phyloP scores from a whole-genome alignment of 92 coral and sea anemone genomes.

The Pocillopora grandis region DNA sequence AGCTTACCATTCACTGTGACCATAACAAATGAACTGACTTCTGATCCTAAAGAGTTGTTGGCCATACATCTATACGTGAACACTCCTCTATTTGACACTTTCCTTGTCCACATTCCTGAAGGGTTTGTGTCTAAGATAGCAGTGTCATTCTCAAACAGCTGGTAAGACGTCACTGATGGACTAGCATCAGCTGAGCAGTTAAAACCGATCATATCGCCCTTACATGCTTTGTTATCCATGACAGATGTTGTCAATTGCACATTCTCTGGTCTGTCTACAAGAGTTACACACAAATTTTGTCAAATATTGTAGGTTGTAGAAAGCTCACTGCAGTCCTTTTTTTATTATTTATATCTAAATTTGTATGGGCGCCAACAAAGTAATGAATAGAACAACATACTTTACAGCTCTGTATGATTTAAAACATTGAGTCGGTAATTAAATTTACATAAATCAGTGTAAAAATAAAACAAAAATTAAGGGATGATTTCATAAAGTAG shows the following conservation, averaged over 20 bases:
- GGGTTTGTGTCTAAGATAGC: not conserved
- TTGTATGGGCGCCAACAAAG: too few relatives aligned
- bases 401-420: too few relatives aligned
- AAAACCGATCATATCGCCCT: slow-evolving; percentile 14
- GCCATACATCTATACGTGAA: slow-evolving; percentile 37
- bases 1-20: slow-evolving; percentile 1
- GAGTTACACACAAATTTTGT: not conserved
- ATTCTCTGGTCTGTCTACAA: slow-evolving; percentile 22
- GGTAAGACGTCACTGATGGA: slow-evolving; percentile 40
- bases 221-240: slow-evolving; percentile 7
- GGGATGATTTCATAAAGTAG: too few relatives aligned
- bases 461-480: too few relatives aligned
- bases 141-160: slow-evolving; percentile 38
- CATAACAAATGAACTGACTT: slow-evolving; percentile 11
- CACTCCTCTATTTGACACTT: slow-evolving; percentile 6
- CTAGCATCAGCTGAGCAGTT: slow-evolving; percentile 37
- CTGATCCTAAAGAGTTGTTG: not conserved
- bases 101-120: slow-evolving; percentile 3
- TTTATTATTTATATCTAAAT: too few relatives aligned
- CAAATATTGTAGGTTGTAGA: too few relatives aligned
- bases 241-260: not conserved
- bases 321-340: too few relatives aligned
- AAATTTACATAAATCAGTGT: too few relatives aligned
- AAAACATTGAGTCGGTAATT: too few relatives aligned
- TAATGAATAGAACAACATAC: too few relatives aligned